Conservation (phyloP, 2,888 invertebrate genomes). For the Caenorhabditis afra region DNA sequence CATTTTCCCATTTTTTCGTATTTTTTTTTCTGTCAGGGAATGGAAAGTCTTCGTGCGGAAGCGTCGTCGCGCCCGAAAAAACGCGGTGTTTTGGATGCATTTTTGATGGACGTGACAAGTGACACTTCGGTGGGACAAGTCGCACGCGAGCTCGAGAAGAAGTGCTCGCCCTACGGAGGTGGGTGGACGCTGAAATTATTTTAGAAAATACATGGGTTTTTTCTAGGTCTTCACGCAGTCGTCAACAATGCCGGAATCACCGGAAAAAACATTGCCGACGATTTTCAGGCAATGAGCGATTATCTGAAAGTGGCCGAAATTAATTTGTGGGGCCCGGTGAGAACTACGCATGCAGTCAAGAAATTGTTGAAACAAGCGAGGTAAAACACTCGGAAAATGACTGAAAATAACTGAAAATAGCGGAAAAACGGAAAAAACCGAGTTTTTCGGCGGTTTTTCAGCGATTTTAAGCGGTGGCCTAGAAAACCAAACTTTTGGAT, state of each 20-base stretch:
- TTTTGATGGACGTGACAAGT: conserved; percentile 74
- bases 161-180: conserved; percentile 64
- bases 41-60: conserved; percentile 52
- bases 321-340: conserved; percentile 81
- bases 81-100: conserved; percentile 63
- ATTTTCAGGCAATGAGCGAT: conserved; percentile 80
- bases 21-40: conserved; percentile 36
- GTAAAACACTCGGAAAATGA: conserved; percentile 62
- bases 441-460: too few relatives aligned
- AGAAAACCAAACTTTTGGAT: too few relatives aligned
- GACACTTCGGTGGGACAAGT: conserved; percentile 73
- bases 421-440: neutral
- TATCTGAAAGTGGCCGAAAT: conserved; percentile 76
- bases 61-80: conserved; percentile 27
- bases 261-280: conserved; percentile 76
- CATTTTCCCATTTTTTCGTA: neutral
- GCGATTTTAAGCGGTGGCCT: too few relatives aligned
- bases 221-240: conserved; percentile 74
- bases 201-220: conserved; percentile 11
- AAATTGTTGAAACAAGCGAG: conserved; percentile 72
- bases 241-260: conserved; percentile 80
- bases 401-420: neutral
- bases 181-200: neutral
- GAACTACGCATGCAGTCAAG: conserved; percentile 75
- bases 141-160: conserved; percentile 64